A percentile compares a stretch with the other conserved stretches of the same genome.
Conservation (phyloP, 2,113 vertebrate species). For the Gnathonemus longibarbis region DNA sequence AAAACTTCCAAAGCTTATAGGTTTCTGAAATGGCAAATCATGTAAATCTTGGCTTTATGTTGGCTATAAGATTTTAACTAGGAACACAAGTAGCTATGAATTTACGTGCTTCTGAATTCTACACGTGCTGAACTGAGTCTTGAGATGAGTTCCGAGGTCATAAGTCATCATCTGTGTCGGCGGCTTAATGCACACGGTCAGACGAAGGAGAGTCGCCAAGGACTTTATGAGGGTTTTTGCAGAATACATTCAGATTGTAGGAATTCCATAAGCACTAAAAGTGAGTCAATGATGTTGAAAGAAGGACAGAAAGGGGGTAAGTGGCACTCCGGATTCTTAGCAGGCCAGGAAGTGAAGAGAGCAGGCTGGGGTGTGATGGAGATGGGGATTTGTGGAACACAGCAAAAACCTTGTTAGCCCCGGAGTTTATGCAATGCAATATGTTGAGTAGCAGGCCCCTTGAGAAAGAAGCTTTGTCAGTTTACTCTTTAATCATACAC, state of each 20-base stretch:
- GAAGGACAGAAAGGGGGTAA: not conserved
- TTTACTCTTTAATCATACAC: conserved; percentile 10
- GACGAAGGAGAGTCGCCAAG: not conserved
- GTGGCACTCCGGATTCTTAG: not conserved
- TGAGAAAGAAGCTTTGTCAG: not conserved
- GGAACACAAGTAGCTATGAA: not conserved
- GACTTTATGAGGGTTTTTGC: not conserved
- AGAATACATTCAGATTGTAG: not conserved
- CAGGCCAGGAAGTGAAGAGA: not conserved
- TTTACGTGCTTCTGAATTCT: not conserved
- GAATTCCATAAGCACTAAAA: conserved; percentile 6
- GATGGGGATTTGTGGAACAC: not conserved
- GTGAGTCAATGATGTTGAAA: not conserved
- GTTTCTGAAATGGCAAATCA: not conserved
- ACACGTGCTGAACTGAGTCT: not conserved
- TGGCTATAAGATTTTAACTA: too few relatives aligned
- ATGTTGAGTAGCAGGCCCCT: not conserved
- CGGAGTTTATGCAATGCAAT: not conserved
- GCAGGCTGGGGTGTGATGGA: not conserved
- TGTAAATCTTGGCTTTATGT: not conserved
- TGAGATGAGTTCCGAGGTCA: not conserved
- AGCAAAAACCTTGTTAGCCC: not conserved
- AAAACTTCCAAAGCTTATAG: not conserved
- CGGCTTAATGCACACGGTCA: not conserved
- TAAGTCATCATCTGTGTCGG: not conserved